Percentiles rank a stretch among this genome's conserved stretches.
These are phyloP conservation scores for Drosophila pandora DNA, from an alignment of 1,140 invertebrate species.

Conservation along the genomic window DNA sequence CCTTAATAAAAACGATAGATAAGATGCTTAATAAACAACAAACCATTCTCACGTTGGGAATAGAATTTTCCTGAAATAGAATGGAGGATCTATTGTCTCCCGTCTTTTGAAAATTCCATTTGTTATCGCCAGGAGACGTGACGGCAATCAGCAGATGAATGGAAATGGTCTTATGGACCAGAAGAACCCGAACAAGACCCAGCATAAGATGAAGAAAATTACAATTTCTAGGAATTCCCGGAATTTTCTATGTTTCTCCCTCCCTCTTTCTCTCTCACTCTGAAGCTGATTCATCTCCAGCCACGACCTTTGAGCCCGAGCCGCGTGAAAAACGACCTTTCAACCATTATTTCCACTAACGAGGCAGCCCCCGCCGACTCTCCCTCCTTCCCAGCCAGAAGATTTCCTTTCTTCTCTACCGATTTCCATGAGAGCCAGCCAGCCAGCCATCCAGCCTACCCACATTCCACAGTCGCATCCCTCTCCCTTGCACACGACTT, in stretches of 20 bases:
- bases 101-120: slow-evolving; percentile 29
- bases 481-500: slow-evolving; percentile 60
- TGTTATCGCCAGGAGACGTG: slow-evolving; percentile 65
- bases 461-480: slow-evolving; percentile 67
- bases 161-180: slow-evolving; percentile 50
- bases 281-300: slow-evolving; percentile 70
- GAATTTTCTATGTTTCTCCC: slow-evolving; percentile 53
- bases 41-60: slow-evolving; percentile 67
- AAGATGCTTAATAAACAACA: slow-evolving; percentile 69
- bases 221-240: slow-evolving; percentile 66
- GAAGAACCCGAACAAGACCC: slow-evolving; percentile 24
- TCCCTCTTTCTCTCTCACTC: background rate
- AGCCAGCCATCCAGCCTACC: slow-evolving; percentile 48
- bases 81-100: slow-evolving; percentile 52
- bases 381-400: background rate
- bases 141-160: slow-evolving; percentile 73
- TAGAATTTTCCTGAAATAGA: slow-evolving; percentile 35
- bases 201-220: slow-evolving; percentile 68
- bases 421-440: slow-evolving; percentile 56
- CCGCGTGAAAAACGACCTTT: slow-evolving; percentile 81
- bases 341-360: slow-evolving; percentile 76
- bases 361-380: slow-evolving; percentile 60
- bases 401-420: slow-evolving; percentile 7
- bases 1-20: slow-evolving; percentile 65
- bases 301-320: slow-evolving; percentile 69